phyloP scores from a whole-genome alignment of 1,140 invertebrate genomes.

The Acyrthosiphon pisum region DNA sequence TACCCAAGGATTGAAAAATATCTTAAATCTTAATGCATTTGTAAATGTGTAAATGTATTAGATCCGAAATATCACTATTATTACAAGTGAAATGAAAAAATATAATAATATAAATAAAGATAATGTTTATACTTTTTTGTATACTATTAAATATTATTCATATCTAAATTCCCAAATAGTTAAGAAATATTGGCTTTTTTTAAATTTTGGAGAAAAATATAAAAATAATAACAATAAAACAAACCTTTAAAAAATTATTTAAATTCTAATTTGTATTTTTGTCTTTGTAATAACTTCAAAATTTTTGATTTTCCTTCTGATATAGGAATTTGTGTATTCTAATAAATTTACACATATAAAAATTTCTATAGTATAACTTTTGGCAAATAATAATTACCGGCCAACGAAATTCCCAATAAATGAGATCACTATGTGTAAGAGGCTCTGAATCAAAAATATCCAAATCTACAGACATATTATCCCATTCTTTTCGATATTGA shows the following conservation, averaged over 20 bases:
- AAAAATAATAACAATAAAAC: background rate
- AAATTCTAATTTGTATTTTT: background rate
- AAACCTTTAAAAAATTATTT: background rate
- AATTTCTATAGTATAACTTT: background rate
- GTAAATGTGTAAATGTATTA: background rate
- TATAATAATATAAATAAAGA: background rate
- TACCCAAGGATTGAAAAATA: background rate
- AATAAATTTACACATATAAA: background rate
- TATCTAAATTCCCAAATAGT: background rate
- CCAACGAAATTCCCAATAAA: slow-evolving; percentile 90
- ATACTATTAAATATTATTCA: background rate
- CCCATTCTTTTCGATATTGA: slow-evolving; percentile 80
- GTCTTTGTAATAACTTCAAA: background rate
- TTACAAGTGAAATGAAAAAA: background rate
- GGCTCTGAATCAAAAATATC: slow-evolving; percentile 74
- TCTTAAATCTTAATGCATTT: background rate
- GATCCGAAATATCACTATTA: background rate
- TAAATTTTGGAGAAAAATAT: background rate
- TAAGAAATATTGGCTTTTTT: background rate
- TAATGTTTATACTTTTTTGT: background rate
- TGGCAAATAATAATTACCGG: slow-evolving; percentile 69
- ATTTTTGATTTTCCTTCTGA: background rate
- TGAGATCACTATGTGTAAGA: slow-evolving; percentile 69
- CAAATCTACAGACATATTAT: slow-evolving; percentile 76
- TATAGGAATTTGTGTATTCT: background rate